Conservation (phyloP, 2,888 invertebrate genomes). For the Junonia oenone region DNA sequence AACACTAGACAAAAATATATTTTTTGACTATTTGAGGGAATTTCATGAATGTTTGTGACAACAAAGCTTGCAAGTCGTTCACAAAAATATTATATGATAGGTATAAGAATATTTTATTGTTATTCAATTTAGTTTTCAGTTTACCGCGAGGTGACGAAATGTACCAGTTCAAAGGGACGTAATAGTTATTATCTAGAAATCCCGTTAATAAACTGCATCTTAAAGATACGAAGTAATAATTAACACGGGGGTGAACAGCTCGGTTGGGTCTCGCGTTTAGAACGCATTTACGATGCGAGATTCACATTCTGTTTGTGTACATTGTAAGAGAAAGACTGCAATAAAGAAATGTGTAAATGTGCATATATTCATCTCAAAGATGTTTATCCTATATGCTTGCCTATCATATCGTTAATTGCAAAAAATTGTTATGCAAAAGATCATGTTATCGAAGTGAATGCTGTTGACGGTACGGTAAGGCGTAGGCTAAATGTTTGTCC, state of each 20-base stretch:
- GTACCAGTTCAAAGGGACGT: constrained; percentile 76
- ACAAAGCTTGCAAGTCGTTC: constrained; percentile 70
- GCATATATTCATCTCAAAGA: constrained; percentile 69
- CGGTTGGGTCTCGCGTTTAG: constrained; percentile 59
- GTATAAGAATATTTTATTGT: constrained; percentile 79
- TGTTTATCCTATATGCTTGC: constrained; percentile 56
- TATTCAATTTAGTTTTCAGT: constrained; percentile 77
- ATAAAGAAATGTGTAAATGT: constrained; percentile 68
- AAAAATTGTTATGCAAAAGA: constrained; percentile 30
- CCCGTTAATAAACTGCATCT: constrained; percentile 57
- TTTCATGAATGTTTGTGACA: constrained; percentile 71
- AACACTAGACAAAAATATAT: constrained; percentile 75
- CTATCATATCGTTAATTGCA: constrained; percentile 42
- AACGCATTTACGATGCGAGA: constrained; percentile 49
- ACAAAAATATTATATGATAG: constrained; percentile 73
- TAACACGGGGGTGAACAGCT: constrained; percentile 70
- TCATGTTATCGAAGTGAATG: background rate
- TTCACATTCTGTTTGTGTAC: constrained; percentile 74
- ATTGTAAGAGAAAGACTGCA: constrained; percentile 75
- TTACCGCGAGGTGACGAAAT: constrained; percentile 75
- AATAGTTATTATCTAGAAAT: constrained; percentile 74
- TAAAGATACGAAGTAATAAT: constrained; percentile 48
- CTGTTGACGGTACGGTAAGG: background rate
- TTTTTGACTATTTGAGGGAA: constrained; percentile 79
- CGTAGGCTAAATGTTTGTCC: constrained; percentile 5